A percentile compares a stretch with the other conserved stretches of the same genome.
Evolutionary conservation across 2,113 vertebrate genomes (phyloP).

Genomic region (Ivindomyrus marchei): DNA sequence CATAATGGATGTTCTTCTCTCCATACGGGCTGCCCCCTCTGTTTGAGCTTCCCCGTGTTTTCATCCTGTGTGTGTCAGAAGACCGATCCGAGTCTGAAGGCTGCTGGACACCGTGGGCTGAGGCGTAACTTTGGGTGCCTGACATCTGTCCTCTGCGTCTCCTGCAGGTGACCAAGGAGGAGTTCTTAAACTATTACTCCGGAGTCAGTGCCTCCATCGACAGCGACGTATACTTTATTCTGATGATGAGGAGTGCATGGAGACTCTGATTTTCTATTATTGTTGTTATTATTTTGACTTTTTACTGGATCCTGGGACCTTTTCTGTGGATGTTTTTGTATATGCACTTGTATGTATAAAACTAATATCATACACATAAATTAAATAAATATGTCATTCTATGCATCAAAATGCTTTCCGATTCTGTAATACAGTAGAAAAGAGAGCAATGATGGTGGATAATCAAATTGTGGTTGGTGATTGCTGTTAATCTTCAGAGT

Average conservation of each 20-base stretch:
- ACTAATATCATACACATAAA: not conserved
- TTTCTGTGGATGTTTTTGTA: not conserved
- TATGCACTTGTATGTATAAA: not conserved
- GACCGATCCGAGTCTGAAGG: not conserved
- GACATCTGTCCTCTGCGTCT: not conserved
- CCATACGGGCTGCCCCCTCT: not conserved
- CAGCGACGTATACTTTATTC: constrained; percentile 82
- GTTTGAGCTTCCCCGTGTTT: not conserved
- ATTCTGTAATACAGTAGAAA: not conserved
- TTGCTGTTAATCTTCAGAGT: not conserved
- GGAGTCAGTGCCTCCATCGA: constrained; percentile 93
- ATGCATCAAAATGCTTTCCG: not conserved
- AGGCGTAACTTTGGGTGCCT: not conserved
- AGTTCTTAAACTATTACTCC: constrained; percentile 89
- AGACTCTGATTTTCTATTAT: constrained; percentile 54
- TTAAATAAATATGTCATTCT: not conserved
- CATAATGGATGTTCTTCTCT: not conserved
- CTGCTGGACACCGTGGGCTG: not conserved
- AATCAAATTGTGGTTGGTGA: not conserved
- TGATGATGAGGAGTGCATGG: constrained; percentile 94
- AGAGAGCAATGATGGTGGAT: not conserved
- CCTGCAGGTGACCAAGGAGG: constrained; percentile 80
- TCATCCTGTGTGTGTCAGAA: not conserved
- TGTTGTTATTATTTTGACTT: not conserved
- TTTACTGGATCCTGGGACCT: not conserved